phyloP scores from a whole-genome alignment of 2,113 vertebrate species.

The Coturnix japonica region DNA sequence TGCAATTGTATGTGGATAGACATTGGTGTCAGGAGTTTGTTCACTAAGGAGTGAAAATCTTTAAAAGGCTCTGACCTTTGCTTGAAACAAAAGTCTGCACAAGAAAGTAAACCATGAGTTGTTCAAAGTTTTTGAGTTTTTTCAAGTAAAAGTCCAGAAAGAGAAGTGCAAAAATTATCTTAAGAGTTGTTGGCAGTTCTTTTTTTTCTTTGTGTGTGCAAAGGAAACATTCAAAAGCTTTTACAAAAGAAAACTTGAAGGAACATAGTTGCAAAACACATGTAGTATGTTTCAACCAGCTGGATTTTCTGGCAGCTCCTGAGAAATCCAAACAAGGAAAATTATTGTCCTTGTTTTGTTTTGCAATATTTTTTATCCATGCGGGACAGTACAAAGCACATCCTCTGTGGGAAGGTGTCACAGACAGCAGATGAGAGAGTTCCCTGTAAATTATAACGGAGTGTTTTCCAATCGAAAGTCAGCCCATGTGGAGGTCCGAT shows the following conservation, averaged over 20 bases:
- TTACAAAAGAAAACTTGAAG: slow-evolving; percentile 40
- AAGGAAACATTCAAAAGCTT: background rate
- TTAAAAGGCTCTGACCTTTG: background rate
- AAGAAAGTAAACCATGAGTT: background rate
- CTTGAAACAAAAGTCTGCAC: rapidly evolving
- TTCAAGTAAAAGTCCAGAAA: background rate
- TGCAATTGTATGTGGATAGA: background rate
- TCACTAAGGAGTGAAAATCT: background rate
- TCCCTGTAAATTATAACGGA: slow-evolving; percentile 51
- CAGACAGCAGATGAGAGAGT: slow-evolving; percentile 49
- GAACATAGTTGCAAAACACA: slow-evolving; percentile 38
- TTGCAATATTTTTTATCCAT: slow-evolving; percentile 24
- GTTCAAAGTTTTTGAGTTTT: background rate
- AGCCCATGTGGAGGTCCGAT: slow-evolving; percentile 25
- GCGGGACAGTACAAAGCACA: slow-evolving; percentile 54
- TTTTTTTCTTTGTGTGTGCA: background rate
- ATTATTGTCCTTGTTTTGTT: slow-evolving; percentile 35
- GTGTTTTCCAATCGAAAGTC: slow-evolving; percentile 33
- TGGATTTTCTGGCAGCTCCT: slow-evolving; percentile 64
- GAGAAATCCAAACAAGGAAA: slow-evolving; percentile 63
- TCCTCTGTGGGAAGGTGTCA: slow-evolving; percentile 50
- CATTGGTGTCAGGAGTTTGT: background rate
- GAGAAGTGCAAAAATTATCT: background rate
- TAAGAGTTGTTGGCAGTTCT: background rate
- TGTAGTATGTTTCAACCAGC: slow-evolving; percentile 33